These are phyloP conservation scores for Penaeus monodon DNA, from an alignment of 2,888 invertebrate species.

Conservation along the genomic window DNA sequence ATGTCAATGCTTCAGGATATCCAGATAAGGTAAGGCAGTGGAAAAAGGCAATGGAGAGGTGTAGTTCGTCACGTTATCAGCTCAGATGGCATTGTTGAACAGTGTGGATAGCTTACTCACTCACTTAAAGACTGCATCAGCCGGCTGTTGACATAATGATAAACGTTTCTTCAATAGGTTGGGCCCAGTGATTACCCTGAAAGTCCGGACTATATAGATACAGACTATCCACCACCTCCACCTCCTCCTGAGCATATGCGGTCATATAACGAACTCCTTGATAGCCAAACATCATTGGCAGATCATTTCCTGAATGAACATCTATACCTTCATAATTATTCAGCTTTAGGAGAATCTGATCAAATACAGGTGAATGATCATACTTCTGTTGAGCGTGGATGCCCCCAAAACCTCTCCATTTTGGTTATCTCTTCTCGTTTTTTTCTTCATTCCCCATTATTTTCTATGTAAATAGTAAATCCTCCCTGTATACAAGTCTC, in stretches of 20 bases:
- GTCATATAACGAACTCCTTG: slow-evolving; percentile 34
- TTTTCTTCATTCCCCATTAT: neutral
- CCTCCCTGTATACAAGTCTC: too few relatives aligned
- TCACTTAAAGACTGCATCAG: too few relatives aligned
- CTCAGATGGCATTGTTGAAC: too few relatives aligned
- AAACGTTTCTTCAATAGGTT: slow-evolving; percentile 26
- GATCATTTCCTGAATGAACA: slow-evolving; percentile 32
- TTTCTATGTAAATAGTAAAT: neutral
- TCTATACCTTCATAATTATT: slow-evolving; percentile 29
- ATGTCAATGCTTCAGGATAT: slow-evolving; percentile 50
- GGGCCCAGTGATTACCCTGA: slow-evolving; percentile 48
- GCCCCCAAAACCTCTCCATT: neutral
- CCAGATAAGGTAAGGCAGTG: slow-evolving; percentile 32
- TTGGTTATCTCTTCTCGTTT: neutral
- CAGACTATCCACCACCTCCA: slow-evolving; percentile 58
- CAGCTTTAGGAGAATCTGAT: slow-evolving; percentile 38
- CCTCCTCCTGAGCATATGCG: slow-evolving; percentile 58
- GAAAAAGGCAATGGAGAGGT: neutral
- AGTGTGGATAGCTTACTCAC: too few relatives aligned
- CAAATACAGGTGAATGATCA: slow-evolving; percentile 32
- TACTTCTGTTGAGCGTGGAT: neutral
- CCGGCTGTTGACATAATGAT: neutral
- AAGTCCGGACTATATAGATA: slow-evolving; percentile 51
- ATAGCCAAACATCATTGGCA: slow-evolving; percentile 1
- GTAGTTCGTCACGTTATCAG: too few relatives aligned